Conservation (phyloP, 1,140 invertebrate species). For the Heliconius eleuchia region DNA sequence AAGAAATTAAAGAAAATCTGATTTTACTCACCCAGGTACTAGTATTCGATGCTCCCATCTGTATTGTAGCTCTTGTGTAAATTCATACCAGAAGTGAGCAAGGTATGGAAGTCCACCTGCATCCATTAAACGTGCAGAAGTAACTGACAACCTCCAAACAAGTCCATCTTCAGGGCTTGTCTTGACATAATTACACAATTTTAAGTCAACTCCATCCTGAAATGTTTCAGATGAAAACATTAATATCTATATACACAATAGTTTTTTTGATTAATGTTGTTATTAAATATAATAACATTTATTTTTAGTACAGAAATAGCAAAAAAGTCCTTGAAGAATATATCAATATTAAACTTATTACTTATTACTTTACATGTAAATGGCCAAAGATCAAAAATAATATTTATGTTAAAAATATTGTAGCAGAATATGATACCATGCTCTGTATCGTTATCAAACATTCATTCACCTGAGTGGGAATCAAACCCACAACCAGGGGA, state of each 20-base stretch:
- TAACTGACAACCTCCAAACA: conserved; percentile 91
- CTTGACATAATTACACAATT: conserved; percentile 84
- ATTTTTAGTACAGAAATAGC: too few species aligned
- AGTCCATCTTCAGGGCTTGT: conserved; percentile 90
- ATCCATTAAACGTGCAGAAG: conserved; percentile 89
- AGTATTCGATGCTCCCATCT: conserved; percentile 91
- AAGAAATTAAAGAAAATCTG: not conserved
- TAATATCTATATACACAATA: not conserved
- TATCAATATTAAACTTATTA: too few species aligned
- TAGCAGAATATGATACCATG: too few species aligned
- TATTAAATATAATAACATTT: too few species aligned
- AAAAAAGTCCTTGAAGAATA: too few species aligned
- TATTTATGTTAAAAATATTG: too few species aligned
- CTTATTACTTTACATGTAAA: too few species aligned
- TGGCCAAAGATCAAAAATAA: too few species aligned
- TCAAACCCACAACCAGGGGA: too few species aligned
- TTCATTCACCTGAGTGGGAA: too few species aligned
- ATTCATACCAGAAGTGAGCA: conserved; percentile 96
- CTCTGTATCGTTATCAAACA: too few species aligned
- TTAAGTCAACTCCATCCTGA: conserved; percentile 56
- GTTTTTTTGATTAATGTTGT: not conserved
- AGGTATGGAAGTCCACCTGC: conserved; percentile 90
- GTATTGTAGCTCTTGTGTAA: conserved; percentile 93
- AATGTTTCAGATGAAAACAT: not conserved
- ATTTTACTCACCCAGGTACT: conserved; percentile 92